phyloP scores from a whole-genome alignment of 1,140 invertebrate species.

The Oedothorax gibbosus region DNA sequence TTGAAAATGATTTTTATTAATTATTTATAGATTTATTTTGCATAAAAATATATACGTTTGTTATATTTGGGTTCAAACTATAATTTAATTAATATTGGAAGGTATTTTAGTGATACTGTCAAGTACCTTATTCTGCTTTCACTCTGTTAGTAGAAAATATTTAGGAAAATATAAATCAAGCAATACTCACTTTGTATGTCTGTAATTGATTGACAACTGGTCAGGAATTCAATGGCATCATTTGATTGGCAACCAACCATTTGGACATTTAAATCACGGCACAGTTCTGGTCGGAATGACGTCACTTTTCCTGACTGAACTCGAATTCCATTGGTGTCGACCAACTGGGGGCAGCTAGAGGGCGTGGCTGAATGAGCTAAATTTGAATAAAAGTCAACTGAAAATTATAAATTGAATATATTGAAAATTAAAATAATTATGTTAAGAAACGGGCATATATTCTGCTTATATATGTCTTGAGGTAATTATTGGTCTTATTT shows the following conservation, averaged over 20 bases:
- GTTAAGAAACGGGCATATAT: too few relatives aligned
- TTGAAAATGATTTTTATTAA: too few relatives aligned
- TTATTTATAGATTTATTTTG: too few relatives aligned
- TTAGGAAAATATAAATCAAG: neutral
- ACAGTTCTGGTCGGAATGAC: conserved; percentile 55
- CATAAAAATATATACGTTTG: too few relatives aligned
- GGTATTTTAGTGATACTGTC: too few relatives aligned
- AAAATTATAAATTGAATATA: too few relatives aligned
- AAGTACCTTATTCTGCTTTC: neutral
- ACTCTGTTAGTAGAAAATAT: neutral
- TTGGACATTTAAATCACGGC: conserved; percentile 59
- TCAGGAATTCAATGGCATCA: conserved; percentile 66
- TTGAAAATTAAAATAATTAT: too few relatives aligned
- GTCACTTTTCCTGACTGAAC: conserved; percentile 38
- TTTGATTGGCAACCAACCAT: conserved; percentile 64
- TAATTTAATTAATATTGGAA: too few relatives aligned
- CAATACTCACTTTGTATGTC: conserved; percentile 61
- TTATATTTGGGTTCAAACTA: too few relatives aligned
- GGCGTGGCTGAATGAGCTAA: conserved; percentile 27
- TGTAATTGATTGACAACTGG: conserved; percentile 65
- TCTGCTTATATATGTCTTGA: too few relatives aligned
- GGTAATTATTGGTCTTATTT: too few relatives aligned
- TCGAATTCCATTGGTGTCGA: conserved; percentile 49
- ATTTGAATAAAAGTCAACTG: too few relatives aligned
- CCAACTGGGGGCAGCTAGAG: conserved; percentile 38